phyloP scores from a whole-genome alignment of 2,797 vertebrate species.

The Hephaestus fuliginosus region DNA sequence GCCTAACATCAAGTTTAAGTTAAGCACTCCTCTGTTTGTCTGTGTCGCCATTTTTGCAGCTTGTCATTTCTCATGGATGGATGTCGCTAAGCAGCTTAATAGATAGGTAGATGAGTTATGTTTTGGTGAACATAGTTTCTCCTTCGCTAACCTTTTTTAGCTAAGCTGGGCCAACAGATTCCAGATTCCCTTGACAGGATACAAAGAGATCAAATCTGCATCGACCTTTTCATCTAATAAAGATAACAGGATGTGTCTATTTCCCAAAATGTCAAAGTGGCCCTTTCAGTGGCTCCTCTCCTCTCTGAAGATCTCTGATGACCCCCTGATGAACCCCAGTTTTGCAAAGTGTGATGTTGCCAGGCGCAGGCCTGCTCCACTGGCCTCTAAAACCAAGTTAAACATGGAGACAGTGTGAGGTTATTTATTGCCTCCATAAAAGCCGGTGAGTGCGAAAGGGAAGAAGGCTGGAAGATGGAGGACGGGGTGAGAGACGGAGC shows the following conservation, averaged over 20 bases:
- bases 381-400: conserved; percentile 78
- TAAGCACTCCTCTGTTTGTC: too few relatives aligned
- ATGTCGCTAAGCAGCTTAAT: too few relatives aligned
- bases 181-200: not conserved
- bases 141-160: not conserved
- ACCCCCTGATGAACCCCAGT: conserved; percentile 47
- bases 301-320: conserved; percentile 28
- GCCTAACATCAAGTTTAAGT: not conserved
- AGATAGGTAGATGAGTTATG: too few relatives aligned
- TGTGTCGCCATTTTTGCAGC: too few relatives aligned
- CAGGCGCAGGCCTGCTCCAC: conserved; percentile 36
- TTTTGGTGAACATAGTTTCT: too few relatives aligned
- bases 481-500: conserved; percentile 63
- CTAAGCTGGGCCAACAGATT: not conserved
- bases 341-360: conserved; percentile 56
- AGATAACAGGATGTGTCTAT: not conserved
- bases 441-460: conserved; percentile 64
- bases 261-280: not conserved
- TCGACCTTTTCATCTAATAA: not conserved
- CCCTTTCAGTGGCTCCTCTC: not conserved
- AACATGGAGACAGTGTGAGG: conserved; percentile 66
- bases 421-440: conserved; percentile 82
- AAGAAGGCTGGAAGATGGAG: conserved; percentile 69
- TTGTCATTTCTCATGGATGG: too few relatives aligned
- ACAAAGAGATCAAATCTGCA: conserved; percentile 3